Evolutionary conservation across 2,113 vertebrate species (phyloP).

Genomic region (Harpagus bidentatus): DNA sequence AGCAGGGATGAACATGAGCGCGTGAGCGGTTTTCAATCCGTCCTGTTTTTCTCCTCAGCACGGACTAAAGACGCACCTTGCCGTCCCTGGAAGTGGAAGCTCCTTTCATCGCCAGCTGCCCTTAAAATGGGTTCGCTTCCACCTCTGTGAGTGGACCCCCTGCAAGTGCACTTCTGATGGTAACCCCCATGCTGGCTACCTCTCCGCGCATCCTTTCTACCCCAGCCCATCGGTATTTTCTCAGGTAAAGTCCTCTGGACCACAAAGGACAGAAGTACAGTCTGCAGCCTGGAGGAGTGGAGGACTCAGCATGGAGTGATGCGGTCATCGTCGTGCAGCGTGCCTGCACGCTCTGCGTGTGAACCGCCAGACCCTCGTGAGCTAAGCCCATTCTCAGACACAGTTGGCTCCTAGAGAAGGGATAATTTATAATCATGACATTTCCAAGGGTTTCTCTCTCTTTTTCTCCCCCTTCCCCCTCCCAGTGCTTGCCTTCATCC

Average conservation of each 20-base stretch:
- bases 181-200: background rate
- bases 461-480: background rate
- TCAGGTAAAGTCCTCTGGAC: background rate
- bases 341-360: background rate
- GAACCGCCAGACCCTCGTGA: fast-evolving
- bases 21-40: fast-evolving
- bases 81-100: background rate
- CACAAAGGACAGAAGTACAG: background rate
- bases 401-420: background rate
- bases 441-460: background rate
- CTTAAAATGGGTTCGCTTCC: background rate
- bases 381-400: background rate
- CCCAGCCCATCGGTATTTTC: background rate
- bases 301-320: fast-evolving
- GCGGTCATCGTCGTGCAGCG: background rate
- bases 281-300: background rate
- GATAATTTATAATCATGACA: background rate
- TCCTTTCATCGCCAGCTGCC: background rate
- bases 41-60: background rate
- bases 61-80: background rate
- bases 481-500: background rate
- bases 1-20: background rate
- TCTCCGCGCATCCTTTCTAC: fast-evolving
- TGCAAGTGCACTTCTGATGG: background rate
- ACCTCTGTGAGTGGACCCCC: background rate